phyloP scores from a whole-genome alignment of 2,113 vertebrate genomes.

The Coregonus clupeaformis region DNA sequence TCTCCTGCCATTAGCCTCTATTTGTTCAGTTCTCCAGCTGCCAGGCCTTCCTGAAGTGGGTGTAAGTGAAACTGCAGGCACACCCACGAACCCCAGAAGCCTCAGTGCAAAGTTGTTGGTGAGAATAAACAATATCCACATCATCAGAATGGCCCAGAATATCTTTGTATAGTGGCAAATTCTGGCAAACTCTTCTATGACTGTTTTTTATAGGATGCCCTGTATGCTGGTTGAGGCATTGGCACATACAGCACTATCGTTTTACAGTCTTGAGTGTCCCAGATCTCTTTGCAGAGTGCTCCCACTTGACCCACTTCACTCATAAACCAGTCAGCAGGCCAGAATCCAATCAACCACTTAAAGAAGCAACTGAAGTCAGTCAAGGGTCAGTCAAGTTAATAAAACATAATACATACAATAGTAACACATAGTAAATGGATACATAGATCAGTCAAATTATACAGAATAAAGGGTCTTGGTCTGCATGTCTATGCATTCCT shows the following conservation, averaged over 20 bases:
- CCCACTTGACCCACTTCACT: background rate
- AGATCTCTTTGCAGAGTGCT: too few species aligned
- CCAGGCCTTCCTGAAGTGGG: slow-evolving; percentile 9
- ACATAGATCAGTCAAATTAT: background rate
- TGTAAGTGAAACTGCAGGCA: slow-evolving; percentile 6
- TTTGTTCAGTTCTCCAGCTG: slow-evolving; percentile 7
- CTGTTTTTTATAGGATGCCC: too few species aligned
- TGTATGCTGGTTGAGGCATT: too few species aligned
- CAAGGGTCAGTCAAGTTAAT: too few species aligned
- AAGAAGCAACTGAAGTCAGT: background rate
- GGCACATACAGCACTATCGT: too few species aligned
- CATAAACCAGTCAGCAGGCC: background rate
- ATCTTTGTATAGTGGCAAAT: background rate
- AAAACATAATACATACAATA: too few species aligned
- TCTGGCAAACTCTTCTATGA: too few species aligned
- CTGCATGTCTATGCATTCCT: too few species aligned
- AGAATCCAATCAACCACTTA: slow-evolving; percentile 8
- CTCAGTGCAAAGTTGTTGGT: background rate
- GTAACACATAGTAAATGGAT: too few species aligned
- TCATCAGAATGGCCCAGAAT: background rate
- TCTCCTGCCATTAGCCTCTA: background rate
- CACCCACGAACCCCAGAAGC: background rate
- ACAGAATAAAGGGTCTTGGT: background rate
- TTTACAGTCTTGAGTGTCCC: too few species aligned
- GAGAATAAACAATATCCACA: background rate